phyloP scores from a whole-genome alignment of 2,797 vertebrate genomes.

The Liparis tanakae region DNA sequence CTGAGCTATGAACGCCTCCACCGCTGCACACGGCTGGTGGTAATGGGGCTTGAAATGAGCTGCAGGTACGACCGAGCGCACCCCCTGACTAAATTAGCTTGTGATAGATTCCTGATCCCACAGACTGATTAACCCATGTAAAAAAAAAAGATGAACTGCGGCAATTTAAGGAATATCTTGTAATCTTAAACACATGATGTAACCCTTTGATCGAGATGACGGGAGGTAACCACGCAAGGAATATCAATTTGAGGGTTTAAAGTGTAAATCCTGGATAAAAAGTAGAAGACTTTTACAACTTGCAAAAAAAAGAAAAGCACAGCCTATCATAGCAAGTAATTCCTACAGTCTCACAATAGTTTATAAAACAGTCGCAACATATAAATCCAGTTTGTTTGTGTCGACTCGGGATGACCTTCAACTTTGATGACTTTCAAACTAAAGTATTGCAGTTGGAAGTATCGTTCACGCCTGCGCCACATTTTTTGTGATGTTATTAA shows the following conservation, averaged over 20 bases:
- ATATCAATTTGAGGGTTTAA: not conserved
- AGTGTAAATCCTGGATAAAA: not conserved
- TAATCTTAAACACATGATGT: not conserved
- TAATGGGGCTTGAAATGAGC: constrained; percentile 58
- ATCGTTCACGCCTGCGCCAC: too few relatives aligned
- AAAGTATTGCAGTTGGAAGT: too few relatives aligned
- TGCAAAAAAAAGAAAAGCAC: not conserved
- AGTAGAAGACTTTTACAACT: not conserved
- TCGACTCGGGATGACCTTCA: too few relatives aligned
- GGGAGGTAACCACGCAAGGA: not conserved
- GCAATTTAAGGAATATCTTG: not conserved
- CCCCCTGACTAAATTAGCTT: constrained; percentile 52
- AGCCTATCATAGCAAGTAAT: not conserved
- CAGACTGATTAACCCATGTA: constrained; percentile 15
- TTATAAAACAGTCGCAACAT: too few relatives aligned
- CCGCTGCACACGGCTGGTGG: constrained; percentile 19
- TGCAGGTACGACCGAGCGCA: constrained; percentile 47
- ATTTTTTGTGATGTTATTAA: too few relatives aligned
- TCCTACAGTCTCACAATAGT: too few relatives aligned
- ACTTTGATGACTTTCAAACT: too few relatives aligned
- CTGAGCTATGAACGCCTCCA: constrained; percentile 13
- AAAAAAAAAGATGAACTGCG: not conserved
- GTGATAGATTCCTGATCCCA: constrained; percentile 35
- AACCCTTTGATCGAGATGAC: not conserved
- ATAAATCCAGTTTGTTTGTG: too few relatives aligned